Conservation (phyloP, 2,113 vertebrate genomes). For the Sinocyclocheilus rhinocerous region DNA sequence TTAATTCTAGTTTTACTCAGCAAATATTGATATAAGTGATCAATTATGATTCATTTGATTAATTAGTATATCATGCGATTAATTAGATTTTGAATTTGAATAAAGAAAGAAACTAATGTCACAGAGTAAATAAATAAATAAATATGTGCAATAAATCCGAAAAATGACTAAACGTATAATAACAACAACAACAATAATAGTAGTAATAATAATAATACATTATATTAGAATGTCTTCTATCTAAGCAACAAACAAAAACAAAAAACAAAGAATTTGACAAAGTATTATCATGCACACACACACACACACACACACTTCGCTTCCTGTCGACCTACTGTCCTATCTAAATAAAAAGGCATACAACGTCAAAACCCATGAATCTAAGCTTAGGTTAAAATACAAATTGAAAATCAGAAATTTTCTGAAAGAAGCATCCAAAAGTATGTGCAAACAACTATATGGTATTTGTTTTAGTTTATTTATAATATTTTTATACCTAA, state of each 20-base stretch:
- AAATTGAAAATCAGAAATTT: background rate
- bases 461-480: background rate
- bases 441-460: background rate
- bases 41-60: background rate
- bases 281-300: background rate
- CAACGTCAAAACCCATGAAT: too few relatives aligned
- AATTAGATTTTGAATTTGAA: too few relatives aligned
- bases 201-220: too few relatives aligned
- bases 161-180: background rate
- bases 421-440: too few relatives aligned
- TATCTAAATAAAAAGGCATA: too few relatives aligned
- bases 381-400: background rate
- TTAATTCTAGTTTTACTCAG: background rate
- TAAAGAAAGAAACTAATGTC: background rate
- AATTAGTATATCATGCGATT: background rate
- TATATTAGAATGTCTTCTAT: background rate
- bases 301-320: too few relatives aligned
- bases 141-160: background rate
- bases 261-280: too few relatives aligned
- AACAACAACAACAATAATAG: too few relatives aligned
- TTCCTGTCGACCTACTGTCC: too few relatives aligned
- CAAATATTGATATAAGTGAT: background rate
- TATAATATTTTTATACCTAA: background rate
- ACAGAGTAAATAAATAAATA: too few relatives aligned
- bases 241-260: background rate